A percentile compares a stretch with the other conserved stretches of the same genome.
Evolutionary conservation across 64 coral and sea anemone species (phyloP).

Genomic region (Montipora efflorescens): DNA sequence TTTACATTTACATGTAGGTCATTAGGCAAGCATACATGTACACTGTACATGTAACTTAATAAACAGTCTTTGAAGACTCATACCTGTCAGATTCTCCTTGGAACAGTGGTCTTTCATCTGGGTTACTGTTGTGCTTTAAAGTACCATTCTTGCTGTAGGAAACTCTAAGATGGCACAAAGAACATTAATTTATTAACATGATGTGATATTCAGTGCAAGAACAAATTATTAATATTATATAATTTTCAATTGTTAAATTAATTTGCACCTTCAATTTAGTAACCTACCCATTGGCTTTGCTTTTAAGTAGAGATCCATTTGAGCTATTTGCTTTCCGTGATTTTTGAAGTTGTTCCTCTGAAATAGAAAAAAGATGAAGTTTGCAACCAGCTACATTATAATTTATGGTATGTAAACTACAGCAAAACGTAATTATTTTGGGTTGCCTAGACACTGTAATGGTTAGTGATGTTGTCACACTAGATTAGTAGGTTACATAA

Average conservation of each 20-base stretch:
- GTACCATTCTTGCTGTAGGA: constrained; percentile 23
- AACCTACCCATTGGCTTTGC: constrained; percentile 30
- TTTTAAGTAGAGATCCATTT: constrained; percentile 34
- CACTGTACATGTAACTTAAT: too few species aligned
- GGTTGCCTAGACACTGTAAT: too few species aligned
- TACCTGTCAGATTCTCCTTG: constrained; percentile 49
- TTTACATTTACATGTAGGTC: too few species aligned
- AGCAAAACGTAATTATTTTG: too few species aligned
- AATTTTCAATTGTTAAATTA: too few species aligned
- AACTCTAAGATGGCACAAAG: neutral
- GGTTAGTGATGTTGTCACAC: too few species aligned
- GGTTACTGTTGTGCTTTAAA: constrained; percentile 4
- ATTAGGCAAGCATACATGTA: too few species aligned
- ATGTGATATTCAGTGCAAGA: neutral
- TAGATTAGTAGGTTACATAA: too few species aligned
- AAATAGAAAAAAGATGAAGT: neutral
- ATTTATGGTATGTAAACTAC: too few species aligned
- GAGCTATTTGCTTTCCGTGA: constrained; percentile 46
- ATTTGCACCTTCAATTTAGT: neutral
- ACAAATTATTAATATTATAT: neutral
- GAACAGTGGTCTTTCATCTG: constrained; percentile 45
- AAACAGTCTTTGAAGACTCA: neutral
- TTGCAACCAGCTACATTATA: neutral
- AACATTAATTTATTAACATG: neutral
- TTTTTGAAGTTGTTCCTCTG: constrained; percentile 74